phyloP scores from a whole-genome alignment of 2,797 vertebrate species.

The Moxostoma hubbsi region DNA sequence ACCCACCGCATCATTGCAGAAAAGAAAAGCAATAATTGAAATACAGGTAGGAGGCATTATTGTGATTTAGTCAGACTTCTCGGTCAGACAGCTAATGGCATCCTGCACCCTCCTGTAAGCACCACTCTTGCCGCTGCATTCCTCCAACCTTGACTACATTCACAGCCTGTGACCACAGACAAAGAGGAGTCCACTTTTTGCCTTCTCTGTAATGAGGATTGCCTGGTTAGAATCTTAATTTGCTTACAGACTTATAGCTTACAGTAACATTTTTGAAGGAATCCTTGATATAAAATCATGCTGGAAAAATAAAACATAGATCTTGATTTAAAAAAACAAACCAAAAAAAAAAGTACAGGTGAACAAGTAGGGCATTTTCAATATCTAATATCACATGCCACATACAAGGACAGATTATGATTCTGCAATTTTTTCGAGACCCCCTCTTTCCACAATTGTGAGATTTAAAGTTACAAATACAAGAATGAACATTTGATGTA shows the following conservation, averaged over 20 bases:
- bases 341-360: too few species aligned
- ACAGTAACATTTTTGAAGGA: not conserved
- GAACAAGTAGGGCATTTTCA: not conserved
- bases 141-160: not conserved
- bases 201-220: not conserved
- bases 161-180: conserved; percentile 14
- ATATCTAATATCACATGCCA: not conserved
- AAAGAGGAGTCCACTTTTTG: conserved; percentile 2
- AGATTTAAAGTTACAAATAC: too few species aligned
- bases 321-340: not conserved
- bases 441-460: too few species aligned
- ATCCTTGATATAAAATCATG: not conserved
- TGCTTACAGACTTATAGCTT: conserved; percentile 7
- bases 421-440: too few species aligned
- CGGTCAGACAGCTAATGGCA: conserved; percentile 9
- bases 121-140: conserved; percentile 6
- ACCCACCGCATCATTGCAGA: conserved; percentile 26
- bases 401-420: too few species aligned
- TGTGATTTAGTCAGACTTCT: conserved; percentile 30
- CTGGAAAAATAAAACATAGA: not conserved
- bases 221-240: not conserved
- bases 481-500: too few species aligned
- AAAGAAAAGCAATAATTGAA: conserved; percentile 40
- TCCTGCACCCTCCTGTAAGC: not conserved
- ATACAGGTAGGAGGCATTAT: conserved; percentile 37